Evolutionary conservation across 2,113 vertebrate species (phyloP).

Genomic region (Crotalus tigris): DNA sequence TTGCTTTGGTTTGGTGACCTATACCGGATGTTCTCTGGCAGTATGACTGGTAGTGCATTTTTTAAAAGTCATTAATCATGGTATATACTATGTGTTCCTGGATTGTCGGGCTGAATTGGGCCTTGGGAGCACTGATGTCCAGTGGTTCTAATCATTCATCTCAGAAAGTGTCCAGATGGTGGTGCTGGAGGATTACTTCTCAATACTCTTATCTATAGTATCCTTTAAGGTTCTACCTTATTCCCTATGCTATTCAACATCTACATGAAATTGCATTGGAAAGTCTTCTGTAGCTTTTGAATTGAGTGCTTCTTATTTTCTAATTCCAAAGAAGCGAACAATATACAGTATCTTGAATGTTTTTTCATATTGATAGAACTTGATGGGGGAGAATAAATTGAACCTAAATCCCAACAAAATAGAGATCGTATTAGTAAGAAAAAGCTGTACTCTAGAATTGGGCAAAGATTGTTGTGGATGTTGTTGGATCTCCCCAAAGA

Average conservation of each 20-base stretch:
- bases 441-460: background rate
- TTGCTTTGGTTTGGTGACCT: background rate
- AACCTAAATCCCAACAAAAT: background rate
- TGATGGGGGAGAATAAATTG: background rate
- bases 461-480: background rate
- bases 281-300: background rate
- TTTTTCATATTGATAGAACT: background rate
- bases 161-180: background rate
- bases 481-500: background rate
- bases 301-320: background rate
- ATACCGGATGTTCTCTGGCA: background rate
- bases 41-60: background rate
- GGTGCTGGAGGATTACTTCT: background rate
- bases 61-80: background rate
- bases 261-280: background rate
- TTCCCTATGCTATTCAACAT: background rate
- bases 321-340: background rate
- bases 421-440: background rate
- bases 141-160: background rate
- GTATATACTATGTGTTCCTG: background rate
- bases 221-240: background rate
- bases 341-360: background rate
- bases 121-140: background rate
- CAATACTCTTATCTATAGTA: background rate
- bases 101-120: background rate